These are phyloP conservation scores for Hydropsyche tenuis DNA, from an alignment of 1,140 invertebrate species.

Conservation along the genomic window DNA sequence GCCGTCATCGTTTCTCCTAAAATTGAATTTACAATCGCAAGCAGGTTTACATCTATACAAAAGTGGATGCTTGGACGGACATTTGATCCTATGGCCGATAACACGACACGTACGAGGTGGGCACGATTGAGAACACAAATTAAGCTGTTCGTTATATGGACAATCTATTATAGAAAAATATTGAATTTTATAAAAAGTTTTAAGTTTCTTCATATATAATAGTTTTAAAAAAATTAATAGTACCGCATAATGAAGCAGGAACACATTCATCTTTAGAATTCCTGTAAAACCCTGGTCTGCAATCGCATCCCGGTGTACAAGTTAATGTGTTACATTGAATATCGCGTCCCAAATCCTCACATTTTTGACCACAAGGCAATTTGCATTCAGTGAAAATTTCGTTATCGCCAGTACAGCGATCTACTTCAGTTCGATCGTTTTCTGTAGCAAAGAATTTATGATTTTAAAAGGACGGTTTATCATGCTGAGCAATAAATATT, in stretches of 20 bases:
- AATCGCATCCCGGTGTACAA: constrained; percentile 35
- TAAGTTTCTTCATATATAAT: no score
- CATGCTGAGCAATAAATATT: neutral
- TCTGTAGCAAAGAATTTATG: no score
- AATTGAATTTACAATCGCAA: constrained; percentile 19
- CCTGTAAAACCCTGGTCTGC: constrained; percentile 40
- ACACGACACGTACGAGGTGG: neutral
- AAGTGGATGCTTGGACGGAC: neutral
- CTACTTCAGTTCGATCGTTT: constrained; percentile 15
- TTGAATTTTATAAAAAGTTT: no score
- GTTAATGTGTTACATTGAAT: neutral
- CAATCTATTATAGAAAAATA: neutral
- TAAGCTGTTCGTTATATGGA: neutral
- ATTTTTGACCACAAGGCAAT: constrained; percentile 5
- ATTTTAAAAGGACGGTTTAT: neutral
- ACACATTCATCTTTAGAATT: constrained; percentile 36
- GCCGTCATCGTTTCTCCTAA: neutral
- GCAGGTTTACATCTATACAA: constrained; percentile 8
- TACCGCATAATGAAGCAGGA: constrained; percentile 32
- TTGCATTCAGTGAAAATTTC: constrained; percentile 16
- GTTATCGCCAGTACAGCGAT: neutral
- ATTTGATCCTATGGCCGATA: neutral
- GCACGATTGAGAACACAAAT: neutral
- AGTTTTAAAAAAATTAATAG: neutral
- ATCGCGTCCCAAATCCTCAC: neutral